Conservation (phyloP, 2,113 vertebrate species). For the Cinclus mexicanus region DNA sequence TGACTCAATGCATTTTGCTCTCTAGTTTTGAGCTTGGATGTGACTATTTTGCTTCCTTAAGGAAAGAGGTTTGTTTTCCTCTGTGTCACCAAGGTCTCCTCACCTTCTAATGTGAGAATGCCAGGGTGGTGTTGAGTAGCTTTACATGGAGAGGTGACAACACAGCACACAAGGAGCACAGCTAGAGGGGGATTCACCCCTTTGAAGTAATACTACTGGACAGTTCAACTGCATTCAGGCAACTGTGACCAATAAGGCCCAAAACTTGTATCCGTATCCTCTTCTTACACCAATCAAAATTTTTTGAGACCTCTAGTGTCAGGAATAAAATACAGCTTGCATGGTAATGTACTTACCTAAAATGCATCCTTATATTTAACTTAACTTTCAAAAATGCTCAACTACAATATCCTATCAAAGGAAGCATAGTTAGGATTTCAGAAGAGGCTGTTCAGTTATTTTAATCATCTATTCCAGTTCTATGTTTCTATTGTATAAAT, state of each 20-base stretch:
- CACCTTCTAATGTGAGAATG: not conserved
- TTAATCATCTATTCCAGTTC: slow-evolving; percentile 9
- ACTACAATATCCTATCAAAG: not conserved
- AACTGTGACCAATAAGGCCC: not conserved
- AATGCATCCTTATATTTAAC: not conserved
- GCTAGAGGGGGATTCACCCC: not conserved
- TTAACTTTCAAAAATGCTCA: not conserved
- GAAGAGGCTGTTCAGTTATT: not conserved
- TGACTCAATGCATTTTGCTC: fast-evolving
- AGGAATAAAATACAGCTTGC: not conserved
- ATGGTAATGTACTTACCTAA: not conserved
- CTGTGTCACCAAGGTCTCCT: not conserved
- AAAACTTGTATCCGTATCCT: not conserved
- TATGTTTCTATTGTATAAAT: not conserved
- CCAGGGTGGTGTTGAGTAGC: not conserved
- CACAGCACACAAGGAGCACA: not conserved
- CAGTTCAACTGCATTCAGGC: not conserved
- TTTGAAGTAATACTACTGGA: not conserved
- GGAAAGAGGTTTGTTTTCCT: not conserved
- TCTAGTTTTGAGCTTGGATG: not conserved
- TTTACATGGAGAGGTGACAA: not conserved
- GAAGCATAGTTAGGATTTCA: not conserved
- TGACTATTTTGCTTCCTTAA: not conserved
- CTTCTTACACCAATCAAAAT: not conserved
- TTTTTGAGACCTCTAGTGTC: not conserved